Evolutionary conservation across 2,113 vertebrate genomes (phyloP).

Genomic region (Cyanocitta stelleri): DNA sequence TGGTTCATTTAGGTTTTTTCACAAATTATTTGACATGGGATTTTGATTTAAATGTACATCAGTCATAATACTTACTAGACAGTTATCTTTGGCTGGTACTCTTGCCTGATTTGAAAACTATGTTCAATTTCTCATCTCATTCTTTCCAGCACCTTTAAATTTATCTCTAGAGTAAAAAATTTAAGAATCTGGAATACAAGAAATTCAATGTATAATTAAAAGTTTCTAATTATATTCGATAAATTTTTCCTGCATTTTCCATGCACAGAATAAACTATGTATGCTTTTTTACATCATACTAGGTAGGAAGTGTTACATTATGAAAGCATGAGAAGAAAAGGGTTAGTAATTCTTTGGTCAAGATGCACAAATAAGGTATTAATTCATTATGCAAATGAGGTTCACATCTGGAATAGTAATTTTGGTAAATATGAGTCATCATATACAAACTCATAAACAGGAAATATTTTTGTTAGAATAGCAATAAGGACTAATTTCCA

Average conservation of each 20-base stretch:
- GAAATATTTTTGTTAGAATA: background rate
- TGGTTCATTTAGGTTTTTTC: fast-evolving
- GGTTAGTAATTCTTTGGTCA: background rate
- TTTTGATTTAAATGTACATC: background rate
- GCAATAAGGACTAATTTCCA: background rate
- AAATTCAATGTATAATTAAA: background rate
- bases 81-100: background rate
- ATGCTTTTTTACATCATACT: background rate
- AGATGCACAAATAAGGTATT: background rate
- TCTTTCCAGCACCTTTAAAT: background rate
- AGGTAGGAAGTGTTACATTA: background rate
- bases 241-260: background rate
- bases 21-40: background rate
- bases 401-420: background rate
- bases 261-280: background rate
- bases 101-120: background rate
- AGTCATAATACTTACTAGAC: background rate
- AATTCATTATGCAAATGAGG: background rate
- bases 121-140: background rate
- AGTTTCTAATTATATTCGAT: background rate
- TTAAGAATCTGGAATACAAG: background rate
- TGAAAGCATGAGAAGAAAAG: background rate
- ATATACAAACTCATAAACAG: background rate
- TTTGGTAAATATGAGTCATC: background rate
- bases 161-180: background rate